Base-by-base conservation (phyloP, 1,140 invertebrate species). In the Zophobas morio region DNA sequence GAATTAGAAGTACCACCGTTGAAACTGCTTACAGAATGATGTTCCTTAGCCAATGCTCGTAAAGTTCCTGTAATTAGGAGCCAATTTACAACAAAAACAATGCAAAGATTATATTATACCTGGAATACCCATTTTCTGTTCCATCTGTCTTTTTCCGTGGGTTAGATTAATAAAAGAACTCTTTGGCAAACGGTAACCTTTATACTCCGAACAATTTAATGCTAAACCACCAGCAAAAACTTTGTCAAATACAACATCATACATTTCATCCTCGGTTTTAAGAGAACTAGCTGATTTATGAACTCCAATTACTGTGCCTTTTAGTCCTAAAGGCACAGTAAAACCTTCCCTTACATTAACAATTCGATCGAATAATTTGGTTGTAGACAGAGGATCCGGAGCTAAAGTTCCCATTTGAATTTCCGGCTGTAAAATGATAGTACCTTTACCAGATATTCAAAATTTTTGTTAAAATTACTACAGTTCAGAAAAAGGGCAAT, bases 261-360 rank as follows among this genome's bases (percentile, higher is more conserved):
- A 95, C 40, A 91, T 86, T 0, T 86, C 87, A 53, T 92, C 86
- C 49, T 87, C 86, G 0, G 87, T 86, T 66, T 86, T 87, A 6
- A 66, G 74, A 2, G 84, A 77, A 40, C 88, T 88, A 1, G 90
- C 85, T 1, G 87, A 86, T 51, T 87, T 88, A 76, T 90, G 87
- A 2, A 94, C 88, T 37, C 92, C 94, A 32, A 96, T 91, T 0
- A 98, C 89, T 0, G 94, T 97, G 42, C 96, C 97, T 80, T 91
- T 92, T 0, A 91, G 88, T 2, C 96, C 96, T 8, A 95, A 86
- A 0, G 96, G 96, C 4, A 96, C 95, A 1, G 91, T 90, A 80
- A 92, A 94, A 57, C 91, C 90, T 54, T 92, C 89, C 42, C 92
- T 89, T 0, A 95, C 90, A 81, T 93, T 92, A 1, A 98, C 90